A percentile compares a stretch with the other conserved stretches of the same genome.
Evolutionary conservation across 2,113 vertebrate species (phyloP).

Genomic region (Dromiciops gliroides): DNA sequence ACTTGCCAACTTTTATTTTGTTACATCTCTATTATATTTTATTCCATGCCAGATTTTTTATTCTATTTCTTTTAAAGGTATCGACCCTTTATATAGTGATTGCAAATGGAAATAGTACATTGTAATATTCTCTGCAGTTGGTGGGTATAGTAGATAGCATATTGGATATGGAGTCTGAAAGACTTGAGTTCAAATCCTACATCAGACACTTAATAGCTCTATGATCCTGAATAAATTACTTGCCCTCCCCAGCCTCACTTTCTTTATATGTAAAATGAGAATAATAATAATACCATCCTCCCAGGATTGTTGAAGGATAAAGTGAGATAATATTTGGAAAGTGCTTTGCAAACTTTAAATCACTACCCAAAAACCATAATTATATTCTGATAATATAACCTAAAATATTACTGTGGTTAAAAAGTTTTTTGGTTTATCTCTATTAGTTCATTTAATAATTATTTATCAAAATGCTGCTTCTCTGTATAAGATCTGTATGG

Average conservation of each 20-base stretch:
- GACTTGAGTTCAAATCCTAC: neutral
- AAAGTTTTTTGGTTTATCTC: neutral
- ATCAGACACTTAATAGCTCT: neutral
- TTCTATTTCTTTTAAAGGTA: conserved; percentile 36
- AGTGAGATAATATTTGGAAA: neutral
- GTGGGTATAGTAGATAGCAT: neutral
- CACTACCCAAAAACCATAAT: neutral
- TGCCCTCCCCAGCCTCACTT: neutral
- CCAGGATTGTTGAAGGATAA: neutral
- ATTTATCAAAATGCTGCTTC: neutral
- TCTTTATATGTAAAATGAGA: neutral
- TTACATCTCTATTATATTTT: neutral
- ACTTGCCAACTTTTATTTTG: neutral
- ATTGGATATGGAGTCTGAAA: neutral
- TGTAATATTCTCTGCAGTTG: neutral
- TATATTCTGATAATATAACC: neutral
- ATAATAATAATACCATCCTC: neutral
- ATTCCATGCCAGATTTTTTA: conserved; percentile 6
- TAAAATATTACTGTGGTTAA: neutral
- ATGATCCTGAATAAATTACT: neutral
- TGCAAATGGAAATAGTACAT: neutral
- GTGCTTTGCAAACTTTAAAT: neutral
- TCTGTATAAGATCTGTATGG: neutral
- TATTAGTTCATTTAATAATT: neutral
- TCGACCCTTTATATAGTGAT: conserved; percentile 36